Evolutionary conservation across 2,113 vertebrate genomes (phyloP), one percentile per base, ranked within the genome.

Genomic region (Cryptotis parvus): DNA sequence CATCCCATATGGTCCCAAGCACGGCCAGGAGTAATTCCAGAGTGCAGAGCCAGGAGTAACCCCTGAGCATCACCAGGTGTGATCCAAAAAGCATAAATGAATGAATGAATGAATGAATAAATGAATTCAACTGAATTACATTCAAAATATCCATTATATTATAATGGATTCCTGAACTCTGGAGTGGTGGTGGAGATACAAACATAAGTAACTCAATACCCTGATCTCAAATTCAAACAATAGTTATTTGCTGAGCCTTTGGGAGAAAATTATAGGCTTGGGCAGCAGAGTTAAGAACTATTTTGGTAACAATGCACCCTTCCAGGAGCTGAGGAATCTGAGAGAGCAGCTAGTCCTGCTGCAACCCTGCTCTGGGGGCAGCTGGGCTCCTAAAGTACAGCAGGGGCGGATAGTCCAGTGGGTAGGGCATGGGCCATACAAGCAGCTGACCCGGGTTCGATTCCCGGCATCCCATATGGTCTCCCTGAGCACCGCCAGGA

Each of bases 241-340:
- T 73, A 43, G 31, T 90, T 90, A 83, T 92, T 41, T 92, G 61
- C 76, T 88, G 89, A 90, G 75, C 6, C 68, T 93, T 87, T n/a
- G 58, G 16, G 33, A 31, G 49, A 1, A 95, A 95, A 96, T 95
- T 84, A 92, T 6, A 95, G 84, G 69, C 20, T 77, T 68, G 37
- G 15, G 63, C 84, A 58, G 73, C 55, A 82, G 6, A 91, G 43
- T 72, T 88, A 84, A 91, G 69, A 81, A 68, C 69, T 80, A 93
- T 95, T 95, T 94, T 86, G 24, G 16, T 90, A 93, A 95, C 73
- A 95, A 81, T 33, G 35, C n/a, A 41, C 31, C 52, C 55, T 86
- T 37, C 92, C 31, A 80, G 68, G 65, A 31, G 29, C 43, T 86
- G 68, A 73, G 63, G 43, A 88, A 58, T 35, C 70, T 29, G 22